These are phyloP conservation scores for Tiliacea aurago DNA, from an alignment of 2,888 invertebrate genomes.

Conservation along the genomic window DNA sequence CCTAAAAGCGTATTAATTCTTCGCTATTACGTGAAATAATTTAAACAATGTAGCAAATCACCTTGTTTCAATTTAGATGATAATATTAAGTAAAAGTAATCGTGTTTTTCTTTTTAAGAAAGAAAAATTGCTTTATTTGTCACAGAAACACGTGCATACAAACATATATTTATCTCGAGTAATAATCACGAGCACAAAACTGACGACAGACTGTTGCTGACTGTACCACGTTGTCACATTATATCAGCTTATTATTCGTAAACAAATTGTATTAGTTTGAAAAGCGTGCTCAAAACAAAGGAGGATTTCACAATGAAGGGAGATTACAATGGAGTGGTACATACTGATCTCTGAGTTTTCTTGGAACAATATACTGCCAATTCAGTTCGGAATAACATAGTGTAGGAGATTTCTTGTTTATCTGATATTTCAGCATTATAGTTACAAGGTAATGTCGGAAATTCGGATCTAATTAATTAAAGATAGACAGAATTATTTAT, in stretches of 20 bases:
- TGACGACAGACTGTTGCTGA: not conserved
- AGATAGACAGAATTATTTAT: too few species aligned
- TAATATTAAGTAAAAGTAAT: not conserved
- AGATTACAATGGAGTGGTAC: constrained; percentile 40
- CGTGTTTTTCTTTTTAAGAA: too few species aligned
- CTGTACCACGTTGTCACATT: not conserved
- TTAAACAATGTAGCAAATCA: not conserved
- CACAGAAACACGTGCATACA: too few species aligned
- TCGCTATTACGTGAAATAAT: not conserved
- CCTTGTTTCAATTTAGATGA: not conserved
- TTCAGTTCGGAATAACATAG: constrained; percentile 6
- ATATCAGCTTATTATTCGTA: constrained; percentile 6
- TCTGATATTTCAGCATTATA: not conserved
- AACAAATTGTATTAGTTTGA: constrained; percentile 30
- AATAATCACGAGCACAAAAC: too few species aligned
- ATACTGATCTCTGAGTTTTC: constrained; percentile 28
- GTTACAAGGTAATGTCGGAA: too few species aligned
- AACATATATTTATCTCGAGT: too few species aligned
- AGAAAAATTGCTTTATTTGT: too few species aligned
- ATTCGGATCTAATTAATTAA: too few species aligned
- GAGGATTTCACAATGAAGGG: constrained; percentile 23
- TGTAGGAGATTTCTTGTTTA: not conserved
- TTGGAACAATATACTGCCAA: constrained; percentile 12
- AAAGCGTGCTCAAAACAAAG: constrained; percentile 43
- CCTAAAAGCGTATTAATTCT: not conserved